Conservation (phyloP, 2,888 invertebrate species). For the Andrena minutula region DNA sequence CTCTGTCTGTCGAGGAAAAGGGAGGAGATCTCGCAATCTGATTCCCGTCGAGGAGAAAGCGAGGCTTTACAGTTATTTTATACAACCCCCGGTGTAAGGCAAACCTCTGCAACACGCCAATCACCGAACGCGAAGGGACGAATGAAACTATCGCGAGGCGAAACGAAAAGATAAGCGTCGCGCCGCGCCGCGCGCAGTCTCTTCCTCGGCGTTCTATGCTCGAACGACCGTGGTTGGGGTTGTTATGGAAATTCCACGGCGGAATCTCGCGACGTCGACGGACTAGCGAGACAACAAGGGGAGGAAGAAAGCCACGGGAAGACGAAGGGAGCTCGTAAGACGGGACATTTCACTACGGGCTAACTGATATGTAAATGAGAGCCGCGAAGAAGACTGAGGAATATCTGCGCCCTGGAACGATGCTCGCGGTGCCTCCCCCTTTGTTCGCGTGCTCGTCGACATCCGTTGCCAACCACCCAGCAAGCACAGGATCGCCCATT, state of each 20-base stretch:
- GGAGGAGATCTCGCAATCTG: conserved; percentile 6
- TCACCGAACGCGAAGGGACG: too few species aligned
- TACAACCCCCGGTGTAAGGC: too few species aligned
- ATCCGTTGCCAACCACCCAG: conserved; percentile 30
- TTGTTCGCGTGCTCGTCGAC: conserved; percentile 50
- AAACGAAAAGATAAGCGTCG: not conserved
- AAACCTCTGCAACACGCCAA: too few species aligned
- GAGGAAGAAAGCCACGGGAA: not conserved
- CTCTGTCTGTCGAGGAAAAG: not conserved
- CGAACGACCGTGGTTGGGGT: not conserved
- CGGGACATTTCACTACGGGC: conserved; percentile 60
- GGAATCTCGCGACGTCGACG: not conserved
- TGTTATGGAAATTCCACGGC: not conserved
- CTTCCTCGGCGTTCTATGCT: not conserved
- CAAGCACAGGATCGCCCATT: not conserved
- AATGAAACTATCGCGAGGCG: too few species aligned
- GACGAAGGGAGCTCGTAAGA: conserved; percentile 29
- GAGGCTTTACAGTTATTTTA: too few species aligned
- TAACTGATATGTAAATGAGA: conserved; percentile 75
- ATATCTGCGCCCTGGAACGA: conserved; percentile 36
- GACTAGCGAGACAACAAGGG: not conserved
- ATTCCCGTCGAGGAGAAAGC: not conserved
- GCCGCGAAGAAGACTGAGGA: conserved; percentile 43
- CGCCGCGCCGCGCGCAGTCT: not conserved
- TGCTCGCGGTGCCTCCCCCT: conserved; percentile 31